Evolutionary conservation across 2,888 invertebrate genomes (phyloP).

Genomic region (Glyphotaelius pellucidus): DNA sequence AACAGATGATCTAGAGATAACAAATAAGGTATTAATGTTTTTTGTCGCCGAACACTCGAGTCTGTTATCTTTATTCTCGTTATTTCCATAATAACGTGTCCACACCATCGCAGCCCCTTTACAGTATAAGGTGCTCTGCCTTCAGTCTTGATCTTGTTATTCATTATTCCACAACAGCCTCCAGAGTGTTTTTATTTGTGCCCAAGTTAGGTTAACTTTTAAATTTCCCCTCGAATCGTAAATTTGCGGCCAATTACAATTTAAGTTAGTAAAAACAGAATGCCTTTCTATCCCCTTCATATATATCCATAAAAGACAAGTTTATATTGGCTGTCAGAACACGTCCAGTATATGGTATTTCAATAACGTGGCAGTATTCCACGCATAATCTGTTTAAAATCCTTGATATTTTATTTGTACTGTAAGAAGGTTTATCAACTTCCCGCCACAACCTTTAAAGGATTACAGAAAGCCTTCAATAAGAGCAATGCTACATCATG

Average conservation of each 20-base stretch:
- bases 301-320: not conserved
- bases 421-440: not conserved
- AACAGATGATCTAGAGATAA: not conserved
- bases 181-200: not conserved
- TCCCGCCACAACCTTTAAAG: slow-evolving; percentile 24
- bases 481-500: slow-evolving; percentile 9
- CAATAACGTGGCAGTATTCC: not conserved
- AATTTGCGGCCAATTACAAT: not conserved
- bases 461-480: slow-evolving; percentile 9
- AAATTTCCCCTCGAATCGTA: not conserved
- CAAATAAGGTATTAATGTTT: not conserved
- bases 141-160: not conserved
- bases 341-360: not conserved
- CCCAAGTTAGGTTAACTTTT: not conserved
- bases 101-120: not conserved
- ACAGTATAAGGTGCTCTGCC: not conserved
- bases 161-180: not conserved
- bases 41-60: not conserved
- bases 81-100: not conserved
- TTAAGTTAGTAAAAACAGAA: not conserved
- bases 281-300: not conserved
- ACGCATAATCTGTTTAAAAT: slow-evolving; percentile 13
- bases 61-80: not conserved
- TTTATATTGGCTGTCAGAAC: not conserved
- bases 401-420: slow-evolving; percentile 11